Evolutionary conservation across 1,140 invertebrate species (phyloP), one percentile per base, ranked within the genome.

Genomic region (Archivesica marissinica): DNA sequence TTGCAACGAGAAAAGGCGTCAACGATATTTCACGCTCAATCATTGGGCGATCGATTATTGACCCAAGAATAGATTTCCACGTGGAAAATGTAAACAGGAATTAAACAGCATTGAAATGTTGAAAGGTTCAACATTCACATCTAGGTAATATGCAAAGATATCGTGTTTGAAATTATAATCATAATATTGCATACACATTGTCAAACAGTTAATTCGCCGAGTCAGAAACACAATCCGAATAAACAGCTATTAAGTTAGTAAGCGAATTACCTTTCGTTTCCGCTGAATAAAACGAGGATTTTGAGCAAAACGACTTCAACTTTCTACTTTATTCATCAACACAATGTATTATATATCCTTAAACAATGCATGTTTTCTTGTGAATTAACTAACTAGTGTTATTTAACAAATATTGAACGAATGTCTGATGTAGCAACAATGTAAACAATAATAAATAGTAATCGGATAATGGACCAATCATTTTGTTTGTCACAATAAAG

Each of bases 401-500:
- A 9, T 56, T n/a, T n/a, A 17, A 38, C 7, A 38, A 41, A 25
- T 39, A 41, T 7, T 82, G 66, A 82, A 82, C 74, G 66, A 64
- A 28, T 30, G 61, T 74, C 33, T 50, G 52, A 56, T 70, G 50
- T 83, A 75, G 80, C 80, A 83, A 83, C 80, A 72, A 75, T 64
- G 54, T 83, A 74, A 83, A 83, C 80, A 83, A 83, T 54, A 23
- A 83, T 83, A 83, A 83, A 83, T 83, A 83, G 68, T 75, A 17
- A n/a, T 33, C 15, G 17, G 28, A 41, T 1, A 50, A 74, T 17
- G 15, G 30, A 20, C 80, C 80, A 83, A 83, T 83, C 80, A 75
- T 2, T 25, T n/a, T 74, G 68, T 64, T 72, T 81, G 39, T 56
- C n/a, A 81, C 79, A 81, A 20, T 23, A 39, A 30, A 2, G 0